Conservation (phyloP, 2,113 vertebrate species). For the Chroicocephalus ridibundus region DNA sequence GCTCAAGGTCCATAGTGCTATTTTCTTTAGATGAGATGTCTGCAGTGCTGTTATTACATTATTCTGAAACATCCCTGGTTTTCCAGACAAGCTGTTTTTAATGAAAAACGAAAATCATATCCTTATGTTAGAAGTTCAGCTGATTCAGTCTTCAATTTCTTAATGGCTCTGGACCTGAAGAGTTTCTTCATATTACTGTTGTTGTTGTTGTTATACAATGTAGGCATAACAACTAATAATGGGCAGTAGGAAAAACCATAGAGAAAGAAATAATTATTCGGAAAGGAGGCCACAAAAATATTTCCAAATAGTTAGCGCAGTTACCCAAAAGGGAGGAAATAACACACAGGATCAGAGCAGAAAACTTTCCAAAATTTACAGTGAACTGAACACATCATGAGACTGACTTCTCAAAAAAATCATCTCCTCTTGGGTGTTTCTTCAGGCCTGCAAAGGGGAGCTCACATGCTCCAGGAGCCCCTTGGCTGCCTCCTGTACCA, state of each 20-base stretch:
- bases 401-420: not conserved
- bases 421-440: not conserved
- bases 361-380: not conserved
- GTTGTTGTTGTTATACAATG: conserved; percentile 18
- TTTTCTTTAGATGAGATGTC: not conserved
- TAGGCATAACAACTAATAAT: conserved; percentile 34
- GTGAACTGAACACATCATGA: not conserved
- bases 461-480: not conserved
- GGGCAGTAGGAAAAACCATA: not conserved
- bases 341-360: not conserved
- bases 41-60: not conserved
- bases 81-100: conserved; percentile 21
- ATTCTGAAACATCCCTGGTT: not conserved
- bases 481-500: not conserved
- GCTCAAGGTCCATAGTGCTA: not conserved
- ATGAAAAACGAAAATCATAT: conserved; percentile 32
- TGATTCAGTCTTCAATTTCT: conserved; percentile 7
- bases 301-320: not conserved
- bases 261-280: not conserved
- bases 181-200: not conserved
- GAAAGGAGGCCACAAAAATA: not conserved
- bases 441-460: not conserved
- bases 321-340: not conserved
- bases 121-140: conserved; percentile 28
- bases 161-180: not conserved